Evolutionary conservation across 1,140 invertebrate species (phyloP), one percentile per base, ranked within the genome.

Genomic region (Samia ricini): DNA sequence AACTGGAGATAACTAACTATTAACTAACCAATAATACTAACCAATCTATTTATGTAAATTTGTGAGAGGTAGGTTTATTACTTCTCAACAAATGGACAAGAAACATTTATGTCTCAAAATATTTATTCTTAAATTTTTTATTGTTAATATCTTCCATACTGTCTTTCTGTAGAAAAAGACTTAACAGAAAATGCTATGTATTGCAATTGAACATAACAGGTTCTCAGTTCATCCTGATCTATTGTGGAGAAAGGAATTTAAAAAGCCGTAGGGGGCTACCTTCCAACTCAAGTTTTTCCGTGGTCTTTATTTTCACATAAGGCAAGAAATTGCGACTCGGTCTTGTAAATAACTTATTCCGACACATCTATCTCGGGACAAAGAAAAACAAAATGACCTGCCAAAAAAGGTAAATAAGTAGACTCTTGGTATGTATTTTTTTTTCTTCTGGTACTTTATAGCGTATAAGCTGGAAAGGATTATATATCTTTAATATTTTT

Each of bases 271-370:
- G n/a, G n/a, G n/a, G n/a, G 8, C 24, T 24, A 22, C 20, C 21
- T 22, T 23, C 24, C 21, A 23, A n/a, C 10, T 42, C 33, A 42
- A 42, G 15, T 10, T 15, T 42, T 10, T 42, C 33, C 33, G 33
- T 42, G 33, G 33, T 42, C 60, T 50, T 66, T 50, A 42, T 65
- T 62, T 60, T 63, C 23, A 36, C 60, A 60, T 50, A 59, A 56
- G 24, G 19, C 48, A 61, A 48, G 56, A 52, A 68, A 68, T 56
- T 51, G 52, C 49, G 56, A 57, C 20, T 58, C n/a, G 48, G 36
- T 26, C 59, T 63, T 64, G 48, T 61, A 61, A 64, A 68, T 68
- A 61, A 67, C 51, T 52, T 60, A 36, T 63, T 33, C 23, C 24
- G 19, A 33, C 26, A 33, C 52, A 54, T 64, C 54, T 57, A 57